Evolutionary conservation across 92 coral and sea anemone genomes (phyloP), one percentile per base, ranked within the genome.

Genomic region (Micromussa lordhowensis): DNA sequence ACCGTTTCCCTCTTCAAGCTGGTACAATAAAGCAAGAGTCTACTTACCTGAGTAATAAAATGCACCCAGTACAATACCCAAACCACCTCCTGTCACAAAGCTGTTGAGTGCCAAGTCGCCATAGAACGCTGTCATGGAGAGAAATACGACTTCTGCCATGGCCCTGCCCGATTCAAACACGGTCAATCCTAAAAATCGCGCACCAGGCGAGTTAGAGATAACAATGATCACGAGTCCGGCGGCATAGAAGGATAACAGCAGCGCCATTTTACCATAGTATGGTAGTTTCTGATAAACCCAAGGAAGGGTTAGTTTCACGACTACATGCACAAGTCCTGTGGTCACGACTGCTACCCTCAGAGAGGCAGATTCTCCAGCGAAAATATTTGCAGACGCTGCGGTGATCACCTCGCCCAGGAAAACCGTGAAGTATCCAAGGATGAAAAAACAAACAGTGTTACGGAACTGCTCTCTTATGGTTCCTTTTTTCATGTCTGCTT

Each of bases 41-140:
- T 28, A 82, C 81, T 14, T 18, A 84, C 88, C 88, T 32, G 88
- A 54, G 54, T 73, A 84, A 73, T 84, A 84, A 34, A 84, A n/a
- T 3, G 69, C 21, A 24, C 81, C 88, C 22, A 55, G 17, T 24
- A n/a, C 88, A 51, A 53, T 0, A 34, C 88, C 78, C 54, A 84
- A 24, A 6, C 88, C 88, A 12, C 77, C 76, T 2, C 88, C 88
- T 34, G 77, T 63, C 36, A 59, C 88, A 34, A 72, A 84, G 51
- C 77, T 70, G 53, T 53, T 31, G 48, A 73, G 48, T 18, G 81
- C 76, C 14, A 24, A 8, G 26, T 84, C 88, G 2, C 72, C 88
- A 55, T 84, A 73, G 19, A 84, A 84, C 6, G 88, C 80, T 32
- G 81, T 32, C 48, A 84, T 29, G 11, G 88, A 72, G 53, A 84